These are phyloP conservation scores for Polymixis lichenea DNA, from an alignment of 2,888 invertebrate species.

Conservation along the genomic window DNA sequence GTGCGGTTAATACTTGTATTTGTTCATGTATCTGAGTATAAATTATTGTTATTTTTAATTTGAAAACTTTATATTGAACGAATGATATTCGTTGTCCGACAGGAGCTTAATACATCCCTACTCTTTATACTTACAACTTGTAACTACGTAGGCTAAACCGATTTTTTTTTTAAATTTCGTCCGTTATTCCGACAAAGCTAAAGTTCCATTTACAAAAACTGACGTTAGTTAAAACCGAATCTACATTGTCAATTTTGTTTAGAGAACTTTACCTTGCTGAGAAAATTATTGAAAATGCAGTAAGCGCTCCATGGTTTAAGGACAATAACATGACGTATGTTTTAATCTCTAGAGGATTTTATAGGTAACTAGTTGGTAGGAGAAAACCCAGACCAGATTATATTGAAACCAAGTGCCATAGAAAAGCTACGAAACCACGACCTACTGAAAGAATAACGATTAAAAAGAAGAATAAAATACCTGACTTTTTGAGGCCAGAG, in stretches of 20 bases:
- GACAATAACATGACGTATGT: background rate
- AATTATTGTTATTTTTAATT: background rate
- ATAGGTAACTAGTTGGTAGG: background rate
- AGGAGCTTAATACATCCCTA: background rate
- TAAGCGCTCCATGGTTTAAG: no score
- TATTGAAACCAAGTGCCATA: background rate
- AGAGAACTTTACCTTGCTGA: no score
- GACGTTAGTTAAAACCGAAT: no score
- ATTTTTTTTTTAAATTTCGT: no score
- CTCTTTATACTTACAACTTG: no score
- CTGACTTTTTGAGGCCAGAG: background rate
- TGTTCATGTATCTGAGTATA: background rate
- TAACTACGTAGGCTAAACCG: no score
- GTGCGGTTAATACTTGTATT: constrained; percentile 18
- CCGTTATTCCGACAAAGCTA: no score
- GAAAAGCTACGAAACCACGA: background rate
- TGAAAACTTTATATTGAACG: background rate
- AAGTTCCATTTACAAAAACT: no score
- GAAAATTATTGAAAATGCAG: no score
- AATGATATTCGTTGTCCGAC: background rate
- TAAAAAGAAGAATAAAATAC: background rate
- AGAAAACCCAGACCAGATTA: no score
- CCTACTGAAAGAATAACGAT: background rate
- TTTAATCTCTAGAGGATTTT: background rate
- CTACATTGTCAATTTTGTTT: no score